Conservation (phyloP, 1,140 invertebrate species). For the Sweltsa coloradensis region DNA sequence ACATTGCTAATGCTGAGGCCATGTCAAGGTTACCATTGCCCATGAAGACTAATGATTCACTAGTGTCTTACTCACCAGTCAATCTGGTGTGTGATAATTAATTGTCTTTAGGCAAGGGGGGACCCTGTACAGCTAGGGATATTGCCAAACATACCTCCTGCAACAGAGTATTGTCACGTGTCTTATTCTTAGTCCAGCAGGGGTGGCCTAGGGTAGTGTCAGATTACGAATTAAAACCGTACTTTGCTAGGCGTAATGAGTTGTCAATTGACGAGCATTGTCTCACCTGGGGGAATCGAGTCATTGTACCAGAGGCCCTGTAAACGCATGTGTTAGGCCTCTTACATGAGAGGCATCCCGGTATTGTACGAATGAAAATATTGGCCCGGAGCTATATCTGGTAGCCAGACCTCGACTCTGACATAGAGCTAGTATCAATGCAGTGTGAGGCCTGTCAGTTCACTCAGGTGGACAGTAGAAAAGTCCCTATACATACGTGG, state of each 20-base stretch:
- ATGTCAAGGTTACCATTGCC: background rate
- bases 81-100: background rate
- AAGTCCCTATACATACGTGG: background rate
- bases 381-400: background rate
- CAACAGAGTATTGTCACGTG: background rate
- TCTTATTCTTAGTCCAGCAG: background rate
- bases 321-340: background rate
- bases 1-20: background rate
- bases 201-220: background rate
- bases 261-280: background rate
- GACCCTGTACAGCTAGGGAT: background rate
- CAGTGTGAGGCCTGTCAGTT: background rate
- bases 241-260: background rate
- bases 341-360: background rate
- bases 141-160: background rate
- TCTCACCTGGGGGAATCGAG: background rate
- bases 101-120: background rate
- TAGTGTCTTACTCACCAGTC: background rate
- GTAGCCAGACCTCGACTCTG: background rate
- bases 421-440: background rate
- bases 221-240: background rate
- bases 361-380: background rate
- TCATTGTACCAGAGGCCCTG: background rate
- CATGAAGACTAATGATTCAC: background rate
- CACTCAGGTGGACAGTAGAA: background rate